These are phyloP conservation scores for Rhagoletis pomonella DNA, from an alignment of 1,140 invertebrate species.

Conservation along the genomic window DNA sequence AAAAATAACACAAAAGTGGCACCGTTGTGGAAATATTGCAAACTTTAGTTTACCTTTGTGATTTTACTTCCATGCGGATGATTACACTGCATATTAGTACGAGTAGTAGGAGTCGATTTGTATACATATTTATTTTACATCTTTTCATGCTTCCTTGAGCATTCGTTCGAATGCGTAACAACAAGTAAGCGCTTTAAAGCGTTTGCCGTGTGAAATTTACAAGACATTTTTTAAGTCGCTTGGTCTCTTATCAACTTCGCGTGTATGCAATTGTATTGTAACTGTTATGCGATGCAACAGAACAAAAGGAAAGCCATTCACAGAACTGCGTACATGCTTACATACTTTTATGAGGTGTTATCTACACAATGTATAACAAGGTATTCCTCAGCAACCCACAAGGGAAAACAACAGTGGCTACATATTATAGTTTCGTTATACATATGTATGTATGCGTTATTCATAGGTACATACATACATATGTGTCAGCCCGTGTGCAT, in stretches of 20 bases:
- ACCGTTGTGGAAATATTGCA: no score
- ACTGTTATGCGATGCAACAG: not conserved
- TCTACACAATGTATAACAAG: no score
- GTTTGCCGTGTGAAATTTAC: conserved; percentile 8
- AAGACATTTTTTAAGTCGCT: not conserved
- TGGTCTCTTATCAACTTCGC: not conserved
- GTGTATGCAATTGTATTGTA: no score
- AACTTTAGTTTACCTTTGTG: no score
- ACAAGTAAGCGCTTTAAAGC: conserved; percentile 11
- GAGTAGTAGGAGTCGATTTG: not conserved
- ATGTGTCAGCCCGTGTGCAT: not conserved
- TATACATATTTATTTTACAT: not conserved
- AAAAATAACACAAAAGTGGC: no score
- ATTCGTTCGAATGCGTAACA: conserved; percentile 1
- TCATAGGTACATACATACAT: not conserved
- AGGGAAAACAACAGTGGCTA: no score
- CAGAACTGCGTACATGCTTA: not conserved
- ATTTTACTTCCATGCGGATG: not conserved
- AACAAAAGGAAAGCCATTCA: conserved; percentile 14
- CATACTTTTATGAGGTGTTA: not conserved
- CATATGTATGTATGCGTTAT: not conserved
- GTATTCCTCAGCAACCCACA: not conserved
- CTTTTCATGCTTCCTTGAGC: conserved; percentile 4
- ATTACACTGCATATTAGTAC: not conserved
- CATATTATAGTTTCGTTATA: not conserved